Percentiles rank a stretch among this genome's conserved stretches.
Evolutionary conservation across 2,797 vertebrate genomes (phyloP).

Genomic region (Spea hammondii): DNA sequence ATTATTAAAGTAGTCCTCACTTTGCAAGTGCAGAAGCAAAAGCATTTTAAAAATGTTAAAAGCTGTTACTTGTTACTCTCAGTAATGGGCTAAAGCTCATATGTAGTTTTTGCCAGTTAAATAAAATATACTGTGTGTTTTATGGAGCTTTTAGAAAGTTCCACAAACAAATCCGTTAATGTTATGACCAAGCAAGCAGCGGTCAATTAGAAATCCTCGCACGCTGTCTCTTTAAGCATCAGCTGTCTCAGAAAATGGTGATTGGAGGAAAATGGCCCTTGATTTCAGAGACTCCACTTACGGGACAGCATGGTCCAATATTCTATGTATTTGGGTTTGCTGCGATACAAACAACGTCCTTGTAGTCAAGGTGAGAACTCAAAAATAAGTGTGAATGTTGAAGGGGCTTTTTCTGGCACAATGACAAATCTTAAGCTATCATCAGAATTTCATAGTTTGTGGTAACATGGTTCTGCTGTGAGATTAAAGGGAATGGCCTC

Average conservation of each 20-base stretch:
- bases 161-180: neutral
- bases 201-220: no score
- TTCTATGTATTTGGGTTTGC: neutral
- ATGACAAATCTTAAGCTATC: neutral
- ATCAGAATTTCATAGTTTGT: neutral
- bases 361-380: conserved; percentile 3
- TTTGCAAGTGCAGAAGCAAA: neutral
- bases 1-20: no score
- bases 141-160: neutral
- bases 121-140: neutral
- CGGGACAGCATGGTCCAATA: conserved; percentile 34
- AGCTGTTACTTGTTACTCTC: neutral
- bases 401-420: neutral
- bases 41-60: neutral
- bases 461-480: no score
- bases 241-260: conserved; percentile 32
- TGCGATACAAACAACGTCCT: neutral
- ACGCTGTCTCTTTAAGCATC: conserved; percentile 29
- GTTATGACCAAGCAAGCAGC: no score
- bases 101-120: neutral
- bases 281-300: neutral
- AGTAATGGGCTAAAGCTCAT: neutral
- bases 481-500: no score
- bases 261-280: conserved; percentile 28
- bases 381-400: neutral